phyloP scores from a whole-genome alignment of 2,797 vertebrate genomes.

The Danio tinwini region DNA sequence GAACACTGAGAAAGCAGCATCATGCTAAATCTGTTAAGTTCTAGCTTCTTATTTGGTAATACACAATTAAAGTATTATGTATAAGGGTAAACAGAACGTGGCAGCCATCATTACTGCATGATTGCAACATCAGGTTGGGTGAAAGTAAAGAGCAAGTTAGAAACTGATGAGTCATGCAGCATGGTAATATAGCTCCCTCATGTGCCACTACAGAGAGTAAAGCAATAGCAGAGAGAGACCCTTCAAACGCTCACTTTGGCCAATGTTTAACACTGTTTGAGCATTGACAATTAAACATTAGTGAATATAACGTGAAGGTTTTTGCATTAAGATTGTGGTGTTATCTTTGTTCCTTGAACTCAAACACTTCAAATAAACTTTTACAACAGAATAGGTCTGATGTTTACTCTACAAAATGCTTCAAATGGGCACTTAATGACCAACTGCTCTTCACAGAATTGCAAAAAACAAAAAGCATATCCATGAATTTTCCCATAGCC shows the following conservation, averaged over 20 bases:
- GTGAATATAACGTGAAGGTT: background rate
- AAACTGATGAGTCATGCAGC: slow-evolving; percentile 72
- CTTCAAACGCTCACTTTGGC: slow-evolving; percentile 14
- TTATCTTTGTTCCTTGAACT: background rate
- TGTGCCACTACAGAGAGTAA: slow-evolving; percentile 24
- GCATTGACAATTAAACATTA: slow-evolving; percentile 7
- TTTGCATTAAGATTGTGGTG: background rate
- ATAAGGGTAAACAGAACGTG: background rate
- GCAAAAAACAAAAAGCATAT: background rate
- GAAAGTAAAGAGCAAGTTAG: slow-evolving; percentile 58
- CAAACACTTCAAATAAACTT: background rate
- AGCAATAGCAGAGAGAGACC: slow-evolving; percentile 15
- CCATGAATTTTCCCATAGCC: background rate
- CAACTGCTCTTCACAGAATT: background rate
- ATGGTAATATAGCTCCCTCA: slow-evolving; percentile 57
- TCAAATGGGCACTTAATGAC: background rate
- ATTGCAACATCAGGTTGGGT: slow-evolving; percentile 48
- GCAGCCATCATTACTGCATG: background rate
- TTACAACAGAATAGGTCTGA: background rate
- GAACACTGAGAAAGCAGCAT: background rate
- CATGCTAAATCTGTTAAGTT: background rate
- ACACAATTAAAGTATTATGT: slow-evolving; percentile 4
- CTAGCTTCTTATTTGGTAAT: slow-evolving; percentile 5
- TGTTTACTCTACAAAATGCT: background rate
- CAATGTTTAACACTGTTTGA: slow-evolving; percentile 9